Conservation (phyloP, 2,888 invertebrate genomes). For the Sepiola atlantica region DNA sequence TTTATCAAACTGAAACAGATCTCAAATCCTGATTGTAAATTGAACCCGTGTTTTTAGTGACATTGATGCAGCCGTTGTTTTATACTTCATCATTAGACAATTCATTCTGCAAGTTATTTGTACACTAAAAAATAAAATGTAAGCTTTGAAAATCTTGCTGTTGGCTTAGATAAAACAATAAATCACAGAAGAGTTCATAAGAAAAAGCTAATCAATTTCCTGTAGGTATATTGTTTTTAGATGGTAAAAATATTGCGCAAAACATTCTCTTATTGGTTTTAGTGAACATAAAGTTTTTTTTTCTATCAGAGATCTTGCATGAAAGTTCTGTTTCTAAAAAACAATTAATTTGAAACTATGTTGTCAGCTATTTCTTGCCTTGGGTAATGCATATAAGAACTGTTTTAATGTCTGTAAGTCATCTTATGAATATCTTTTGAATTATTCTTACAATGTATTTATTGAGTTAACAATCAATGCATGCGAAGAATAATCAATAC, state of each 20-base stretch:
- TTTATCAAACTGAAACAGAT: neutral
- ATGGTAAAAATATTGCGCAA: neutral
- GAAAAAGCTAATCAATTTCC: neutral
- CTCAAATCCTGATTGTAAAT: neutral
- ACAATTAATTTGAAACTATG: neutral
- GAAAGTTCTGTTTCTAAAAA: neutral
- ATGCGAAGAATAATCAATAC: neutral
- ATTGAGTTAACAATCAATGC: conserved; percentile 32
- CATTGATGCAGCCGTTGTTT: neutral
- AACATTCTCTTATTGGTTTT: neutral
- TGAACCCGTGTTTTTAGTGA: neutral
- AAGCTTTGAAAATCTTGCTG: neutral
- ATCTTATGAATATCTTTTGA: neutral
- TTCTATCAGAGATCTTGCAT: neutral
- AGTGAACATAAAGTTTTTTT: neutral
- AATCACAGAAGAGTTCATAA: neutral
- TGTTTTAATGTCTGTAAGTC: neutral
- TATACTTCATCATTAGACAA: neutral
- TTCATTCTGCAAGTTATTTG: neutral
- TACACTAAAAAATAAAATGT: neutral
- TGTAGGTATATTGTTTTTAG: neutral
- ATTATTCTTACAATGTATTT: neutral
- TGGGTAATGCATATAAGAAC: neutral
- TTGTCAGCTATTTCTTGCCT: neutral
- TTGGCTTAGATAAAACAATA: neutral